Evolutionary conservation across 1,140 invertebrate species (phyloP).

Genomic region (Teleogryllus occipitalis): DNA sequence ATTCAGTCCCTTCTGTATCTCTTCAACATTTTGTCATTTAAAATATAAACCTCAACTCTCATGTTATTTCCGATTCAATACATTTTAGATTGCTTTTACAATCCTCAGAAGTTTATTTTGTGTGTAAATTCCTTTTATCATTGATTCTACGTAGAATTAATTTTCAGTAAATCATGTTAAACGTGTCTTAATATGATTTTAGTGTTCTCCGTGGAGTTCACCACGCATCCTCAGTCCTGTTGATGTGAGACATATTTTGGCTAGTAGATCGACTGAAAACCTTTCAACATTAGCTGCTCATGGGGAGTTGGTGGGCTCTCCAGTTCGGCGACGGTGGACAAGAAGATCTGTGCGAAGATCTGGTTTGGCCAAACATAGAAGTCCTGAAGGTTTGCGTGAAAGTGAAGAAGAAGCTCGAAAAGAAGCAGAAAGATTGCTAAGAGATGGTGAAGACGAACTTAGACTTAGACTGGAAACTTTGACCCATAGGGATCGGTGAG

Average conservation of each 20-base stretch:
- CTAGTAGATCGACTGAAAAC: slow-evolving; percentile 43
- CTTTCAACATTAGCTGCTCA: slow-evolving; percentile 30
- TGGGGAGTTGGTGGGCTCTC: slow-evolving; percentile 30
- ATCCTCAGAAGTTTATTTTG: no score
- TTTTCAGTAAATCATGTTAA: background rate
- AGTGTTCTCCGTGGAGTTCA: slow-evolving; percentile 43
- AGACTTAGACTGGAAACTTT: slow-evolving; percentile 31
- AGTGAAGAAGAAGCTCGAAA: slow-evolving; percentile 25
- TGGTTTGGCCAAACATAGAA: slow-evolving; percentile 21
- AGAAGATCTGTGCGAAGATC: slow-evolving; percentile 31
- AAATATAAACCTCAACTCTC: no score
- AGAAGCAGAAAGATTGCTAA: slow-evolving; percentile 32
- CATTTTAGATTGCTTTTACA: no score
- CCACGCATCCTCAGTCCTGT: slow-evolving; percentile 44
- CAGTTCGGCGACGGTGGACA: slow-evolving; percentile 33
- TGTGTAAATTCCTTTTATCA: no score
- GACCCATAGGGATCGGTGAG: slow-evolving; percentile 30
- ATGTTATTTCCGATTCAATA: no score
- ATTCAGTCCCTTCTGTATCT: no score
- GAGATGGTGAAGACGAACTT: slow-evolving; percentile 34
- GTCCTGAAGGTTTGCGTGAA: slow-evolving; percentile 19
- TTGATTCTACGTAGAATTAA: no score
- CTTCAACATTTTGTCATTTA: no score
- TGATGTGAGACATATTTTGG: slow-evolving; percentile 41
- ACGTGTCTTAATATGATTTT: background rate